Evolutionary conservation across 2,888 invertebrate species (phyloP).

Genomic region (Lasioglossum morio): DNA sequence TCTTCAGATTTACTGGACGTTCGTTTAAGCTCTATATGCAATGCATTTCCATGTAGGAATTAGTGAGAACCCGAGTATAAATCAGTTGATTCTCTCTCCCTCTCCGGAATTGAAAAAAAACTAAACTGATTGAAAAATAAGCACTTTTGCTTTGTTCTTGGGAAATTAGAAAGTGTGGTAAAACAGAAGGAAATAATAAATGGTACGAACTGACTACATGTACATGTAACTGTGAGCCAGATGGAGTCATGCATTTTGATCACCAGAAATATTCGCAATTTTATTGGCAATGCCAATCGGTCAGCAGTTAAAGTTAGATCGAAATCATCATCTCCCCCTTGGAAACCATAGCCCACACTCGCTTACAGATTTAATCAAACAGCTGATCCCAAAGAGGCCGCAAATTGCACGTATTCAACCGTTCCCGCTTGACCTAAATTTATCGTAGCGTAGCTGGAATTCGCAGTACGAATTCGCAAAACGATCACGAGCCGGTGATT

Average conservation of each 20-base stretch:
- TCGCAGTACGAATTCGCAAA: slow-evolving; percentile 10
- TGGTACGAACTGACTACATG: not conserved
- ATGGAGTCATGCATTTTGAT: not conserved
- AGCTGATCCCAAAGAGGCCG: slow-evolving; percentile 8
- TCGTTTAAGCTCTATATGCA: not conserved
- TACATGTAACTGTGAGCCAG: not conserved
- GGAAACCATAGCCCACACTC: not conserved
- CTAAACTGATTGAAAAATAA: not conserved
- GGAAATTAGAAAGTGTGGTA: not conserved
- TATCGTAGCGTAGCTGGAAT: not conserved
- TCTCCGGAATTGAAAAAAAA: not conserved
- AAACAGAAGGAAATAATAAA: not conserved
- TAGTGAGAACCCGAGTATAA: no score
- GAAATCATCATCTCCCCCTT: not conserved
- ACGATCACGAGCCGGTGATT: not conserved
- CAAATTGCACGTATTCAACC: not conserved
- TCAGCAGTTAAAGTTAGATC: not conserved
- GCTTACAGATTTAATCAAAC: not conserved
- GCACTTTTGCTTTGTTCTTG: not conserved
- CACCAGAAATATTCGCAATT: not conserved
- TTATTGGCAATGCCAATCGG: not conserved
- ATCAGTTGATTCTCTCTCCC: no score
- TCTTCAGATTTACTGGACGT: not conserved
- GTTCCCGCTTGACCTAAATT: slow-evolving; percentile 18
- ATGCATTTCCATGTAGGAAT: not conserved